phyloP scores from a whole-genome alignment of 2,797 vertebrate genomes.

The Harpagifer antarcticus region DNA sequence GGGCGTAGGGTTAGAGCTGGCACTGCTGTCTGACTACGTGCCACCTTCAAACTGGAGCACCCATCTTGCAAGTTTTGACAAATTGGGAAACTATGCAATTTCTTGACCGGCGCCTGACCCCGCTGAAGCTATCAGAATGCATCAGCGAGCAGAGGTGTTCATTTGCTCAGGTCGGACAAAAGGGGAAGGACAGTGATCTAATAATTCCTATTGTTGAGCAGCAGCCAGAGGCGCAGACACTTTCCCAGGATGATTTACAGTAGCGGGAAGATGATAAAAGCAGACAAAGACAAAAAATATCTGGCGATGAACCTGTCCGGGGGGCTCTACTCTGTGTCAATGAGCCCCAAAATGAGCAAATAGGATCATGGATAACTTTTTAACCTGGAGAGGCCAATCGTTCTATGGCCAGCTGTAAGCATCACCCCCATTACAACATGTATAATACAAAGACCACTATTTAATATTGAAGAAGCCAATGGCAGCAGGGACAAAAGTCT shows the following conservation, averaged over 20 bases:
- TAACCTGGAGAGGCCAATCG: too few species aligned
- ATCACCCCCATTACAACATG: too few species aligned
- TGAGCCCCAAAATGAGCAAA: constrained; percentile 41
- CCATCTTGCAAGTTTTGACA: constrained; percentile 33
- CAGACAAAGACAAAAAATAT: constrained; percentile 18
- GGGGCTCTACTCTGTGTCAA: constrained; percentile 37
- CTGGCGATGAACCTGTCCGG: constrained; percentile 24
- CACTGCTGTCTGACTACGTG: constrained; percentile 34
- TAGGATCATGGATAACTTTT: too few species aligned
- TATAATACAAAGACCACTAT: too few species aligned
- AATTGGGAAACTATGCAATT: constrained; percentile 40
- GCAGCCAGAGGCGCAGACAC: constrained; percentile 68
- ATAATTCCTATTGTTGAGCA: constrained; percentile 77
- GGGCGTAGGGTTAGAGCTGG: constrained; percentile 35
- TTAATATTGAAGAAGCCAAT: too few species aligned
- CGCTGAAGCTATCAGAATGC: constrained; percentile 57
- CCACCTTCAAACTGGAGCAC: constrained; percentile 25
- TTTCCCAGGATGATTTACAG: constrained; percentile 80
- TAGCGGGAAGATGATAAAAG: constrained; percentile 63
- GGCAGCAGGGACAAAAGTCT: too few species aligned
- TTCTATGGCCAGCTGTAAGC: too few species aligned
- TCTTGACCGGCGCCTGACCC: constrained; percentile 61
- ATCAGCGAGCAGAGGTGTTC: constrained; percentile 65
- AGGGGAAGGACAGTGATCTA: constrained; percentile 60
- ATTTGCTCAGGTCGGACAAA: constrained; percentile 59